A percentile compares a stretch with the other conserved stretches of the same genome.
Evolutionary conservation across 2,797 vertebrate species (phyloP).

Genomic region (Tapirus indicus): DNA sequence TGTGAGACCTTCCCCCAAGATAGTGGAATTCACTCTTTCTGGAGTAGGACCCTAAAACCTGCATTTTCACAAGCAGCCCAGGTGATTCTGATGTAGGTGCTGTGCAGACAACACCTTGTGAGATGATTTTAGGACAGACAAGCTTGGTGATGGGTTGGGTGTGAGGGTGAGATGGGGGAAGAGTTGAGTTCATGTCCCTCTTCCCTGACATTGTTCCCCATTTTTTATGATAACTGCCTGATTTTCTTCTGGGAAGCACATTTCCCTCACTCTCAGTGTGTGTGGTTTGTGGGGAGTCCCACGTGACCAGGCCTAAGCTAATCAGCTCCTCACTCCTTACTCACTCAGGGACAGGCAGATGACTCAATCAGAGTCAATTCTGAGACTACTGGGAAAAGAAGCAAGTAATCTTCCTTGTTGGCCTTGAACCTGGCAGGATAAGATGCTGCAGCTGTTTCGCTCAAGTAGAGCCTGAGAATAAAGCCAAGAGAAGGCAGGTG

Average conservation of each 20-base stretch:
- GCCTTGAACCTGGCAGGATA: slow-evolving; percentile 13
- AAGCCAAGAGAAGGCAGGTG: slow-evolving; percentile 19
- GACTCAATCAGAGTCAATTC: slow-evolving; percentile 50
- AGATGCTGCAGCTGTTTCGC: background rate
- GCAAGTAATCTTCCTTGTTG: background rate
- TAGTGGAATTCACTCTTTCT: background rate
- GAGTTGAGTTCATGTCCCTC: background rate
- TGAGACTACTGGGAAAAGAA: background rate
- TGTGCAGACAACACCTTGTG: background rate
- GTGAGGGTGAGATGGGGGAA: background rate
- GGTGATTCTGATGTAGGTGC: background rate
- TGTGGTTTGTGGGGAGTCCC: background rate
- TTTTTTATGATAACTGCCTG: background rate
- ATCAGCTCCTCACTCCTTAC: background rate
- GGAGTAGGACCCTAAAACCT: background rate
- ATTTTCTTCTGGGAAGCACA: background rate
- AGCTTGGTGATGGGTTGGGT: background rate
- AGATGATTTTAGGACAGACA: background rate
- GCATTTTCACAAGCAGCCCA: background rate
- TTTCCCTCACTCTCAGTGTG: background rate
- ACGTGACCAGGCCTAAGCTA: background rate
- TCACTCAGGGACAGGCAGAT: background rate
- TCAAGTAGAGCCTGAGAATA: background rate
- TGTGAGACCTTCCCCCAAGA: background rate
- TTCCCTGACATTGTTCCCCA: background rate